Base-by-base conservation (phyloP, 2,888 invertebrate genomes). In the Euplexia lucipara region DNA sequence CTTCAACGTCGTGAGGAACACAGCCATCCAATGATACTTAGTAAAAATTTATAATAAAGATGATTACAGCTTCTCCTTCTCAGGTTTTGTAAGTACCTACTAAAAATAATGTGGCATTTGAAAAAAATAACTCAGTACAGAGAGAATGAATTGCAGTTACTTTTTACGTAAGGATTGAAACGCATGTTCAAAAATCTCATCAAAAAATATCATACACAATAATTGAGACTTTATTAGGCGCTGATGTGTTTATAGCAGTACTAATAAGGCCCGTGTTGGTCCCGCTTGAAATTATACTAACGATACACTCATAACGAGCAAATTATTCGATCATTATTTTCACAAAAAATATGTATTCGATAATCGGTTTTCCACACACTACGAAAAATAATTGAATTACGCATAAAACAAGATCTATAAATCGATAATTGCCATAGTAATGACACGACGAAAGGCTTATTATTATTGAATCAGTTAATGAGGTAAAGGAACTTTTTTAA, bases 281-380 rank as follows among this genome's bases (percentile, higher is more conserved):
- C 72, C 72, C 72, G 78, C 76, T 72, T 77, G 78, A 77, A 77
- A 64, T 64, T 60, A 57, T 64, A 63, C 47, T 48, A 70, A 48
- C 64, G 64, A 73, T 42, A 73, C 56, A 73, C 39, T 57, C 44
- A 57, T 60, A 77, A 64, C 73, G 72, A 77, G 52, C 41, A 77
- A 77, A 71, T 71, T 49, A 64, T 60, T n/a, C 56, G 72, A 77
- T 73, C 72, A 71, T 64, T 64, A 77, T 74, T 60, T 76, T 77
- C 48, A 76, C 65, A 71, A 53, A 71, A n/a, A 71, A 71, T 57
- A 73, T 77, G 73, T 77, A 48, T 49, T 57, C 42, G 44, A 16
- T 64, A 77, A 73, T 73, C 72, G 78, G 72, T 73, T 73, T 64
- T 77, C 65, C 59, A 77, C 72, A 52, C 39, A 42, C 51, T 52